Percentiles rank a stretch among this genome's conserved stretches.
These are phyloP conservation scores for Trinectes maculatus DNA, from an alignment of 2,113 vertebrate species.

Conservation along the genomic window DNA sequence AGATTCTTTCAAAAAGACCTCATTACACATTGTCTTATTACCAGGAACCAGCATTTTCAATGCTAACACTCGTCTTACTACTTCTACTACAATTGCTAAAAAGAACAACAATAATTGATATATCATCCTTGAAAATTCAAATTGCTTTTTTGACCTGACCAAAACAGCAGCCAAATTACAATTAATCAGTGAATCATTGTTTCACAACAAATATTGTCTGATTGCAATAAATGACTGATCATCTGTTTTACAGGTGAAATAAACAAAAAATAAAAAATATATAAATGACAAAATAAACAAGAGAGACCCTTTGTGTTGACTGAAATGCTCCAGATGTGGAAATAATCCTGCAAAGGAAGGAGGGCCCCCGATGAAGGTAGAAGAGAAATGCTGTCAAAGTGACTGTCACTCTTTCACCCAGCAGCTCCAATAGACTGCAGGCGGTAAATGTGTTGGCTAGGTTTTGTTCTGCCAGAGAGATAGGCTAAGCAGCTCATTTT, in stretches of 20 bases:
- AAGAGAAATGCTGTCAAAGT: constrained; percentile 6
- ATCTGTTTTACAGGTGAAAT: constrained; percentile 11
- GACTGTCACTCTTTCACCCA: constrained; percentile 22
- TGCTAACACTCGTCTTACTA: no score
- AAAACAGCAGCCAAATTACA: no score
- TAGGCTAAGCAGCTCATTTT: constrained; percentile 12
- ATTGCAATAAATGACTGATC: not conserved
- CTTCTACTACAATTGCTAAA: no score
- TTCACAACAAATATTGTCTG: no score
- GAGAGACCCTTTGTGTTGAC: not conserved
- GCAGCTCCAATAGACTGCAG: constrained; percentile 18
- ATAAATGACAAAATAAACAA: constrained; percentile 4
- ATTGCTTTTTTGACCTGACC: no score
- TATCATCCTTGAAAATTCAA: no score
- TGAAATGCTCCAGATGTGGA: constrained; percentile 18
- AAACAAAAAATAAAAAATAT: not conserved
- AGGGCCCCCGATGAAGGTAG: not conserved
- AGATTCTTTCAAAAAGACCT: no score
- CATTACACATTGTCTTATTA: no score
- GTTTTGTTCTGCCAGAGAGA: constrained; percentile 30
- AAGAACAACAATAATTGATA: no score
- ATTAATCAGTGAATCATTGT: no score
- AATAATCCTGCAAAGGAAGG: not conserved
- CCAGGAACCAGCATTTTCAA: no score
- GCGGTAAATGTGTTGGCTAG: not conserved